Percentiles rank a stretch among this genome's conserved stretches.
Evolutionary conservation across 2,113 vertebrate genomes (phyloP).

Genomic region (Otus sunia): DNA sequence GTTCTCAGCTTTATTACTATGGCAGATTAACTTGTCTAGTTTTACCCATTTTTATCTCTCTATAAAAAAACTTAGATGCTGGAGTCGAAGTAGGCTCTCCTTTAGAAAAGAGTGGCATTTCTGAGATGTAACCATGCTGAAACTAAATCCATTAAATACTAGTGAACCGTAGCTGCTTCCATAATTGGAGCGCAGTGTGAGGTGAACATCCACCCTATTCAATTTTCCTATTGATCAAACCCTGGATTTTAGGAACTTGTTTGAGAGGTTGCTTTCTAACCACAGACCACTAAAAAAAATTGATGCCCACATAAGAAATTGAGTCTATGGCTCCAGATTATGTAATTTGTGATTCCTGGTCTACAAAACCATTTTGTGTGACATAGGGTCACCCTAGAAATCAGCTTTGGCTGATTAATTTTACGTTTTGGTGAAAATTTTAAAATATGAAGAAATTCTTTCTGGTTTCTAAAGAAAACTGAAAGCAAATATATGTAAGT

Average conservation of each 20-base stretch:
- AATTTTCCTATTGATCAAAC: not conserved
- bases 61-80: not conserved
- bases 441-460: not conserved
- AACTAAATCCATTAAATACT: not conserved
- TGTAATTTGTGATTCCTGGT: not conserved
- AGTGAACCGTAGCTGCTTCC: not conserved
- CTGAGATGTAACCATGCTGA: not conserved
- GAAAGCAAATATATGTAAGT: not conserved
- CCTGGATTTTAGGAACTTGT: not conserved
- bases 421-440: not conserved
- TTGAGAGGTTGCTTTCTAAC: not conserved
- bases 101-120: not conserved
- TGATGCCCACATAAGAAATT: not conserved
- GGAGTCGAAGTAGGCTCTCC: not conserved
- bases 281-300: not conserved
- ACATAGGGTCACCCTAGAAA: not conserved
- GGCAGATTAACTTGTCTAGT: not conserved
- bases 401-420: not conserved
- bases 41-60: not conserved
- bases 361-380: not conserved
- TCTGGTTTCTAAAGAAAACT: not conserved
- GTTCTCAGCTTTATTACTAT: not conserved
- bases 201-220: not conserved
- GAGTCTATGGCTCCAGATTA: not conserved
- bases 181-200: not conserved